phyloP scores from a whole-genome alignment of 1,140 invertebrate species.

The Brachionus sp. region DNA sequence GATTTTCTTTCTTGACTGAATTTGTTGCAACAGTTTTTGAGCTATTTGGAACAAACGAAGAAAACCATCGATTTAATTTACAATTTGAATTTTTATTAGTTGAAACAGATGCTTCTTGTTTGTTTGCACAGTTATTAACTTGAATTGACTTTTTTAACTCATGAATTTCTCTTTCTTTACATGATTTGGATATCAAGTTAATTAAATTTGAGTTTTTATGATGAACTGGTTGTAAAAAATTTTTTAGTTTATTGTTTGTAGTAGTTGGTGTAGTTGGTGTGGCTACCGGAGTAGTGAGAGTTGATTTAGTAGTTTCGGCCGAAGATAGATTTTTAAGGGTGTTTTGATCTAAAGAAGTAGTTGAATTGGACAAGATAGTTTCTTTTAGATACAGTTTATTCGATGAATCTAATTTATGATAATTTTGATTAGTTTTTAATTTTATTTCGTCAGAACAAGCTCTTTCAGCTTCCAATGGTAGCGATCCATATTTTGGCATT shows the following conservation, averaged over 20 bases:
- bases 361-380: background rate
- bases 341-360: background rate
- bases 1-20: background rate
- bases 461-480: background rate
- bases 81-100: background rate
- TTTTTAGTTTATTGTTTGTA: background rate
- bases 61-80: conserved; percentile 31
- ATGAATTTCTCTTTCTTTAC: background rate
- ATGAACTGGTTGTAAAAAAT: conserved; percentile 1
- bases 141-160: background rate
- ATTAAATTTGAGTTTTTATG: background rate
- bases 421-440: background rate
- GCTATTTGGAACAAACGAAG: background rate
- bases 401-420: background rate
- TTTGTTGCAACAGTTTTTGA: background rate
- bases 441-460: background rate
- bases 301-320: background rate
- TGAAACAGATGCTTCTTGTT: background rate
- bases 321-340: background rate
- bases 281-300: background rate
- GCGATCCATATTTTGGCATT: background rate
- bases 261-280: conserved; percentile 12
- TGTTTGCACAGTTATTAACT: background rate
- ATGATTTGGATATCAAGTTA: background rate
- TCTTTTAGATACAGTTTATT: background rate